Percentiles rank a stretch among this genome's conserved stretches.
These are phyloP conservation scores for Etia nguti DNA, from an alignment of 2,113 vertebrate species.

Conservation along the genomic window DNA sequence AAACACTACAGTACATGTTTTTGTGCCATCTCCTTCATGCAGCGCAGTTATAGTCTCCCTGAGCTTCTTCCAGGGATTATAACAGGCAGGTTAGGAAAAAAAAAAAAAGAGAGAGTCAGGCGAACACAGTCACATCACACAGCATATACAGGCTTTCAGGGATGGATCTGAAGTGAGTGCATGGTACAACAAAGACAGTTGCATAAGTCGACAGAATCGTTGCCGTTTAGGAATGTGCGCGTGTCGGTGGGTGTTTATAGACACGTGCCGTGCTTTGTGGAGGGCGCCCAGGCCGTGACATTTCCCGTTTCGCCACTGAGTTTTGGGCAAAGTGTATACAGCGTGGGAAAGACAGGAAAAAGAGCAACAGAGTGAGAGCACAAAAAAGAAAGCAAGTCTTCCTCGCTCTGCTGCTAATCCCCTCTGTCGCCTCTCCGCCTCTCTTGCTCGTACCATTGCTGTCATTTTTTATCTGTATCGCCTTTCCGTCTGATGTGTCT, in stretches of 20 bases:
- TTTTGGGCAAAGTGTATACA: not conserved
- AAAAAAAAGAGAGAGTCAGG: not conserved
- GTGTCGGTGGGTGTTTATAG: not conserved
- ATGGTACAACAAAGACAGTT: slow-evolving; percentile 37
- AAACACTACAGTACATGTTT: not conserved
- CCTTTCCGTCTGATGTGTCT: slow-evolving; percentile 23
- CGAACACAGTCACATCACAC: slow-evolving; percentile 22
- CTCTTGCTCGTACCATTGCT: slow-evolving; percentile 25
- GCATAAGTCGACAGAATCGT: slow-evolving; percentile 50
- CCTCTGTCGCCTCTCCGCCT: slow-evolving; percentile 13
- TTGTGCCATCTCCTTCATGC: not conserved
- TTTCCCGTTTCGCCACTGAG: not conserved
- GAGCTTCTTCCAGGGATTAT: not conserved
- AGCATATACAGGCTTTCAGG: not conserved
- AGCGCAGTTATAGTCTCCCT: not conserved
- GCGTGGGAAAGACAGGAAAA: not conserved
- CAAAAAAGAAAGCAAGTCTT: slow-evolving; percentile 4
- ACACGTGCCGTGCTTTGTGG: not conserved
- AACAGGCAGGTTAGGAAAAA: not conserved
- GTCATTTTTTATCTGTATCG: slow-evolving; percentile 51
- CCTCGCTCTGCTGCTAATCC: slow-evolving; percentile 49
- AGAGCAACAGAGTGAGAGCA: not conserved
- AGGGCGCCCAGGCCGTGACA: not conserved
- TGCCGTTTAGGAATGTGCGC: not conserved
- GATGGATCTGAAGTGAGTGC: slow-evolving; percentile 16